Evolutionary conservation across 2,113 vertebrate genomes (phyloP), one percentile per base, ranked within the genome.

Genomic region (Alligator mississippiensis): DNA sequence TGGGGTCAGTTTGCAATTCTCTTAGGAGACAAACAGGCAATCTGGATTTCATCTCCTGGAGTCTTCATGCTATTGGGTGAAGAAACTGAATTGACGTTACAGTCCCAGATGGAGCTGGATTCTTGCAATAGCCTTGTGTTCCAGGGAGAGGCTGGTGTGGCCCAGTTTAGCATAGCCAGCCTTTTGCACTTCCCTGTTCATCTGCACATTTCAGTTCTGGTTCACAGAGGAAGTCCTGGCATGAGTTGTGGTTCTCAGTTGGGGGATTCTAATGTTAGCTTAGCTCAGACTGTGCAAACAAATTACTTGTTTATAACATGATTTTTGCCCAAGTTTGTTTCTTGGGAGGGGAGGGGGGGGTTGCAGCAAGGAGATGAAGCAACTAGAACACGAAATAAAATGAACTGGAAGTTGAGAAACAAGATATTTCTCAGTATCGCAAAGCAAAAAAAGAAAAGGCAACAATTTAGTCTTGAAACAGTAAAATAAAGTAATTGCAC

Each of bases 151-250:
- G 58, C 78, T 59, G 34, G 84, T 88, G 61, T 74, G 93, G 77
- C 89, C 85, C 91, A 94, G 16, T 76, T 75, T 72, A 27, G 84
- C 87, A 93, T 77, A 93, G 27, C 59, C 77, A 47, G 77, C 28
- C 91, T 94, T 89, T 97, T 77, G 82, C 84, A 84, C 90, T 96
- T 97, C 94, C 92, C 58, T 25, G n/a, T 93, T 96, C 94, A 82
- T 77, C 80, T 90, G 89, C 82, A 47, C 6, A 1, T 54, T 34
- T 22, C 70, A 60, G 19, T 88, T 91, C 79, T 88, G 95, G 80
- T 88, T 91, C 75, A 59, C 89, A 87, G 93, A 85, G 88, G 94
- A 97, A 97, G 63, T 96, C 90, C 87, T 93, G 88, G 19, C 80
- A n/a, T 84, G 87, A 58, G 81, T 77, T 81, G 11, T 6, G 64